A percentile compares a stretch with the other conserved stretches of the same genome.
phyloP scores from a whole-genome alignment of 64 coral and sea anemone species.

The Montipora foliosa region DNA sequence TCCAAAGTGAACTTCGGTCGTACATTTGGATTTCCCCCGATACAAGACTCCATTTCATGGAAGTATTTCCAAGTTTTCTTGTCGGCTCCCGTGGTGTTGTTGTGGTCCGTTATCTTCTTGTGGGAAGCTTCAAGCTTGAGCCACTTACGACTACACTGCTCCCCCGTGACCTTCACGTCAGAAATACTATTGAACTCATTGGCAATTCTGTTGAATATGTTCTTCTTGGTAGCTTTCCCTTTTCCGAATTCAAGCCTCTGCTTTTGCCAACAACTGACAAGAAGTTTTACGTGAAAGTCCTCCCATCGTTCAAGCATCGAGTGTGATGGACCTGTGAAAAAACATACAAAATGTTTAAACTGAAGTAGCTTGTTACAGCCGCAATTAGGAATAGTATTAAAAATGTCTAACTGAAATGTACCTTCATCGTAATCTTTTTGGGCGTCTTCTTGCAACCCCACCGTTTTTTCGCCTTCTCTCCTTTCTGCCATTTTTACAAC shows the following conservation, averaged over 20 bases:
- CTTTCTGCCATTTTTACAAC: neutral
- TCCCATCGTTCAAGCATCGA: conserved; percentile 1
- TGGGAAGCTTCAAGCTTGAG: conserved; percentile 15
- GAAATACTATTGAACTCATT: conserved; percentile 57
- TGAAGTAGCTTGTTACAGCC: neutral
- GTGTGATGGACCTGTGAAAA: conserved; percentile 14
- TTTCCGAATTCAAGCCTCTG: conserved; percentile 14
- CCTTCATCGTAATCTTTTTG: conserved; percentile 9
- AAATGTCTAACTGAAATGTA: neutral
- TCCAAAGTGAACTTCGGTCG: conserved; percentile 30
- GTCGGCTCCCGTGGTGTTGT: conserved; percentile 22
- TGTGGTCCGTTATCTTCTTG: conserved; percentile 42
- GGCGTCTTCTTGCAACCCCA: conserved; percentile 19
- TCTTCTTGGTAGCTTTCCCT: conserved; percentile 20
- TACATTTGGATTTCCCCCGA: conserved; percentile 24
- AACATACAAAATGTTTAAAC: conserved; percentile 13
- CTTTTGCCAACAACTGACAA: conserved; percentile 13
- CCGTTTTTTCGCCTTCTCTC: conserved; percentile 7
- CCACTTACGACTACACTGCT: conserved; percentile 35
- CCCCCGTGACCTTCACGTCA: conserved; percentile 30
- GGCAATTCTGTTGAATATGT: conserved; percentile 31
- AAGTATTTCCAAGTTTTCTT: conserved; percentile 44
- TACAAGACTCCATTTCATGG: conserved; percentile 30
- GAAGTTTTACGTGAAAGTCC: conserved; percentile 14
- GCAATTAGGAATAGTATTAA: conserved; percentile 12